Percentiles rank a stretch among this genome's conserved stretches.
phyloP scores from a whole-genome alignment of 2,888 invertebrate genomes.

The Diarsia mendica region DNA sequence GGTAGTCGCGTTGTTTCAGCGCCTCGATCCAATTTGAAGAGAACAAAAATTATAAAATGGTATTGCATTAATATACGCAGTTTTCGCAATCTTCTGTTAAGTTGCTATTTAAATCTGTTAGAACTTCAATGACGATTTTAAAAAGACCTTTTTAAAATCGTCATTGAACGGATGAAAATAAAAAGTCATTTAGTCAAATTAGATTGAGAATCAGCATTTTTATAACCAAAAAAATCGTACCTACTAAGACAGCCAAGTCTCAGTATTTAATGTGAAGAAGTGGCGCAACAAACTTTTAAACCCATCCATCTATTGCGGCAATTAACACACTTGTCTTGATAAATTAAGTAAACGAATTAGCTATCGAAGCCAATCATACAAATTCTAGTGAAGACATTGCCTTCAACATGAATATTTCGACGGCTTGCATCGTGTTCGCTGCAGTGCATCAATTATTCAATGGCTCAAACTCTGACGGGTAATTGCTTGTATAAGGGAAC shows the following conservation, averaged over 20 bases:
- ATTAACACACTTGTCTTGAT: too few relatives aligned
- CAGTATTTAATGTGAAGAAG: not conserved
- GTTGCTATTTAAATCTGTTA: too few relatives aligned
- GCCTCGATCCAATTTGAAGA: too few relatives aligned
- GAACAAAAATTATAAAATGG: too few relatives aligned
- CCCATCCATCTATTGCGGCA: too few relatives aligned
- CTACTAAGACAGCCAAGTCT: not conserved
- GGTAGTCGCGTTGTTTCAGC: too few relatives aligned
- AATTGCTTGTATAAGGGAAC: slow-evolving; percentile 37
- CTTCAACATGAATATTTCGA: slow-evolving; percentile 26
- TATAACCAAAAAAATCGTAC: not conserved
- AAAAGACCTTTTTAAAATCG: too few relatives aligned
- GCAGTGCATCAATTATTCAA: slow-evolving; percentile 46
- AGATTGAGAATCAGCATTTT: not conserved
- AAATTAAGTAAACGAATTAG: not conserved
- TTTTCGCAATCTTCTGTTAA: too few relatives aligned
- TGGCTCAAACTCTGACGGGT: slow-evolving; percentile 28
- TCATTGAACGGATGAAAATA: not conserved
- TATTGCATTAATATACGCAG: too few relatives aligned
- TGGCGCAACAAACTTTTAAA: not conserved
- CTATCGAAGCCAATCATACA: slow-evolving; percentile 12
- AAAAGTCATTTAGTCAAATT: not conserved
- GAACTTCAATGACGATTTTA: too few relatives aligned
- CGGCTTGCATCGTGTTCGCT: slow-evolving; percentile 21
- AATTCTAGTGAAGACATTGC: slow-evolving; percentile 9